Evolutionary conservation across 2,888 invertebrate species (phyloP).

Genomic region (Mantis religiosa): DNA sequence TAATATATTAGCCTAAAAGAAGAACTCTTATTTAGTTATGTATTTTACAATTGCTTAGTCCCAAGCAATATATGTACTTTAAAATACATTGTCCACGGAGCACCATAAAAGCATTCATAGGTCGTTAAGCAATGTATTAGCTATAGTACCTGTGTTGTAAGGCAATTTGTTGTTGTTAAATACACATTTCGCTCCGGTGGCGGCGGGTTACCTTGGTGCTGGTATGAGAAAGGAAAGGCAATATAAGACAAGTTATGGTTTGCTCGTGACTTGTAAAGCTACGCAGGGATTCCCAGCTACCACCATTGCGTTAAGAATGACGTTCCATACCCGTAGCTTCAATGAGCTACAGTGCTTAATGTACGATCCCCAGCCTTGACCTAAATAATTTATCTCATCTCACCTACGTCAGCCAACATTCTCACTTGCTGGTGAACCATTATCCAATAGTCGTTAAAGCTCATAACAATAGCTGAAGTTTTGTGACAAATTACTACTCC

Average conservation of each 20-base stretch:
- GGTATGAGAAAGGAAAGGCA: neutral
- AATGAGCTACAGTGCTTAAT: neutral
- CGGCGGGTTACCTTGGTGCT: neutral
- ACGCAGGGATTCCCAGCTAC: neutral
- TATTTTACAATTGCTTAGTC: too few relatives aligned
- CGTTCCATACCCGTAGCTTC: neutral
- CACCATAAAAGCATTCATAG: neutral
- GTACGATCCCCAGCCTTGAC: neutral
- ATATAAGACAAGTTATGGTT: neutral
- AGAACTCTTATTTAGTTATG: too few relatives aligned
- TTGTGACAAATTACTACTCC: neutral
- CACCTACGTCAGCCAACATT: neutral
- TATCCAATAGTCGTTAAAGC: neutral
- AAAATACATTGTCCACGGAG: neutral
- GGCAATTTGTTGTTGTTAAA: neutral
- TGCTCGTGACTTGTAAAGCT: neutral
- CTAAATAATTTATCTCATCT: neutral
- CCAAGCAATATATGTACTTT: too few relatives aligned
- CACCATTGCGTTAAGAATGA: neutral
- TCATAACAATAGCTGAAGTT: neutral
- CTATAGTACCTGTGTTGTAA: neutral
- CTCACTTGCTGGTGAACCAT: neutral
- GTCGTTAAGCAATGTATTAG: neutral
- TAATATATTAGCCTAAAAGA: too few relatives aligned
- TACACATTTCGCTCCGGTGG: neutral